Base-by-base conservation (phyloP, 2,113 vertebrate species). In the Cinclus cinclus region DNA sequence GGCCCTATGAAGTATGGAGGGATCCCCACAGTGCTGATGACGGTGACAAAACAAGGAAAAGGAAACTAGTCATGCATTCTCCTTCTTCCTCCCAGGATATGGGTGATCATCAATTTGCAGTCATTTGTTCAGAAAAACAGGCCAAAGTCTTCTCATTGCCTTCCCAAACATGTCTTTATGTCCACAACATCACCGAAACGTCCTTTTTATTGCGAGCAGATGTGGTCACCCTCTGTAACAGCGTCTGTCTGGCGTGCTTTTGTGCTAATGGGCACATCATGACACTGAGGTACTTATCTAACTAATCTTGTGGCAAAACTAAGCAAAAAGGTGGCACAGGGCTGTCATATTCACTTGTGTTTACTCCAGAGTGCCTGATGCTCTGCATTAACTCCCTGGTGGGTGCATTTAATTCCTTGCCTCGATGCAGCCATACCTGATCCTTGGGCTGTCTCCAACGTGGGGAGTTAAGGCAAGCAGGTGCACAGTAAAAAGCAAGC, bases 101-200 rank as follows among this genome's bases (percentile, higher is more conserved):
- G 91, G 98, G 98, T 88, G 99, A 99, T 41, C 98, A 99, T 95
- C 99, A 99, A 89, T 98, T 99, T 97, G 98, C 98, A 47, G 98
- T 99, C 93, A 98, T 99, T 95, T 99, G 99, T 97, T 99, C 99
- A 28, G 99, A 99, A 97, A 99, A 98, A 96, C 99, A 99, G 98
- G 99, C 99, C 98, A 99, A 99, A 98, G 99, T 99, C 59, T 99
- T 99, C 97, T 96, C 99, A 95, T 99, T 99, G 98, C 99, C 99
- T 87, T 99, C 99, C n/a, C 99, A 99, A 98, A 98, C 98, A 44
- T 99, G 99, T 98, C 98, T 99, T 89, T 99, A 99, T 59, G 98
- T 99, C 82, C 99, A 99, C 98, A 99, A 99, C 98, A 99, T 99
- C 98, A 99, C 99, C 4, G 99, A 99, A 97, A 99, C 99, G 4